Conservation (phyloP, 2,113 vertebrate species). For the Lepus timidus region DNA sequence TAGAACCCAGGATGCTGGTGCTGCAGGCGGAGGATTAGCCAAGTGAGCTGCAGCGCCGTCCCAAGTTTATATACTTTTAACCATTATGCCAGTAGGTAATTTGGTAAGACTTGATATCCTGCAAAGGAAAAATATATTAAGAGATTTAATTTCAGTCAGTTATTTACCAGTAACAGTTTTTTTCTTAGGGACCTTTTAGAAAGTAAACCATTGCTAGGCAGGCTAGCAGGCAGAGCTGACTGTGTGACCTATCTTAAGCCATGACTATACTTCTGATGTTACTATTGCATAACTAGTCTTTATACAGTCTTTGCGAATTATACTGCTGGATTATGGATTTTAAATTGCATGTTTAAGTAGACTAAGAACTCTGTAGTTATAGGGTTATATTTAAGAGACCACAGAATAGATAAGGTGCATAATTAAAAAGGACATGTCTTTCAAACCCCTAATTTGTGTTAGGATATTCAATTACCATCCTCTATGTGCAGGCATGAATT, state of each 20-base stretch:
- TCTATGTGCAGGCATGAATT: conserved; percentile 72
- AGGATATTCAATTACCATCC: conserved; percentile 69
- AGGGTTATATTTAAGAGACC: conserved; percentile 82
- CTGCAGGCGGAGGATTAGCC: too few relatives aligned
- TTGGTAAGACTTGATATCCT: conserved; percentile 60
- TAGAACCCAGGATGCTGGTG: too few relatives aligned
- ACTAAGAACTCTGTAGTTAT: conserved; percentile 81
- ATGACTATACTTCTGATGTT: conserved; percentile 69
- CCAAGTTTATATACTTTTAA: not conserved
- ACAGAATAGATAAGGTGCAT: conserved; percentile 77
- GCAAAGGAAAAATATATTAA: conserved; percentile 15
- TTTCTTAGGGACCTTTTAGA: conserved; percentile 53
- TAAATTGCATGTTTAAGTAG: conserved; percentile 85
- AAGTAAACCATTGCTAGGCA: conserved; percentile 24
- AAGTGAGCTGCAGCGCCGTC: too few relatives aligned
- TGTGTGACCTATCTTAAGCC: conserved; percentile 61
- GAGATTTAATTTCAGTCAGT: conserved; percentile 38
- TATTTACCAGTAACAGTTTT: conserved; percentile 52
- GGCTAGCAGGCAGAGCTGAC: conserved; percentile 2
- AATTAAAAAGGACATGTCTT: conserved; percentile 76
- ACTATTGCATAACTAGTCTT: conserved; percentile 76
- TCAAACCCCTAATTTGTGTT: conserved; percentile 82
- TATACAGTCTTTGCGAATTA: conserved; percentile 78
- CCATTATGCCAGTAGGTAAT: not conserved
- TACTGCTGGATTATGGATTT: conserved; percentile 82